Percentiles rank a stretch among this genome's conserved stretches.
Conservation (phyloP, 1,140 invertebrate genomes). For the Grapholita molesta region DNA sequence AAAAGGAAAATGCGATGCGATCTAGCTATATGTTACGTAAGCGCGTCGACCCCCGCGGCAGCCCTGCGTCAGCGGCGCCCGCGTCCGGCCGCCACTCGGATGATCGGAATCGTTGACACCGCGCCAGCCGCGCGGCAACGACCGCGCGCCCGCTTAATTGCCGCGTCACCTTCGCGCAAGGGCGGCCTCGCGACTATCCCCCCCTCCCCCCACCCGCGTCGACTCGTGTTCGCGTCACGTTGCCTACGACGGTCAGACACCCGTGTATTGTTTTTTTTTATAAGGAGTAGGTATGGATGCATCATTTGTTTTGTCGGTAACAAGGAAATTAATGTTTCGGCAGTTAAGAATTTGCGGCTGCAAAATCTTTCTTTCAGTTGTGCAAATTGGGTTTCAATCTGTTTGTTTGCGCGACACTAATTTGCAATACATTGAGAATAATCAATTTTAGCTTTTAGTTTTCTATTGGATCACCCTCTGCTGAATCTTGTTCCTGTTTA, state of each 20-base stretch:
- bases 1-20: too few relatives aligned
- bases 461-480: too few relatives aligned
- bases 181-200: constrained; percentile 44
- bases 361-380: too few relatives aligned
- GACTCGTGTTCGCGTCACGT: constrained; percentile 39
- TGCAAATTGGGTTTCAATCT: too few relatives aligned
- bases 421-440: too few relatives aligned
- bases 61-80: constrained; percentile 33
- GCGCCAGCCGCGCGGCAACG: constrained; percentile 58
- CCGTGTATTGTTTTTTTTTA: constrained; percentile 40
- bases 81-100: constrained; percentile 49
- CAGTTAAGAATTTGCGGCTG: too few relatives aligned
- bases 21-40: background rate
- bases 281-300: background rate
- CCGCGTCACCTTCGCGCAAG: constrained; percentile 68
- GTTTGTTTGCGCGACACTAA: too few relatives aligned
- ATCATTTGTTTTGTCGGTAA: background rate
- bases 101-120: constrained; percentile 70
- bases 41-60: background rate
- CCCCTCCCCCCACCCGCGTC: constrained; percentile 22
- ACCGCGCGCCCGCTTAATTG: constrained; percentile 63
- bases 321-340: too few relatives aligned
- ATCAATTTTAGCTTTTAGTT: too few relatives aligned
- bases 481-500: too few relatives aligned
- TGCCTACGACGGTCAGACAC: constrained; percentile 52